Base-by-base conservation (phyloP, 1,140 invertebrate genomes). In the Cydia strobilella region DNA sequence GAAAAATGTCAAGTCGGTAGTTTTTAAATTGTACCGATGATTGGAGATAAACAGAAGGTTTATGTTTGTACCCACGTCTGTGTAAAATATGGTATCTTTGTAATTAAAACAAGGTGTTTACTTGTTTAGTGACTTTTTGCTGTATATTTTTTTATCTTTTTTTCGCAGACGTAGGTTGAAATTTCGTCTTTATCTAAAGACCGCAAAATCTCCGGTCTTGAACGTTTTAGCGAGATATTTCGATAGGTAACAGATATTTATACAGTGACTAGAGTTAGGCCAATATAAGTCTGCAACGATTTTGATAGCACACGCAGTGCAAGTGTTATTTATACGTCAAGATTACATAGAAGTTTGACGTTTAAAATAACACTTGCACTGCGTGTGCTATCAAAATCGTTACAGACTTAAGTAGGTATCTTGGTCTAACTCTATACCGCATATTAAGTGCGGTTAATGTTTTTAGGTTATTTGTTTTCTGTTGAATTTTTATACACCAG, bases 21-120 rank as follows among this genome's bases (percentile, higher is more conserved):
- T 75, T 76, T 76, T 77, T 78, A 78, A 81, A 80, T 76, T 20
- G 78, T 18, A 35, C 65, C 18, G 65, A 69, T 69, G 27, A 69
- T 59, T 7, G 54, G 54, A 59, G 54, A 59, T 59, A 59, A 59
- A 23, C 54, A 12, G n/a, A 59, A 51, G 48, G 54, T 59, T 59
- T 59, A 59, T 59, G 20, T 59, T 23, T 59, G 20, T 59, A 23
- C 20, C 54, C 20, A 23, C 54, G 18, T 59, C 13, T 51, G 7
- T 59, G 12, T 59, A 59, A 59, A 59, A 59, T 59, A 59, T 59
- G 20, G 18, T 23, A 23, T 59, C 7, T 59, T 23, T 2, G 2
- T 59, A 23, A 12, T 59, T 23, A 59, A 59, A 23, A 59, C 54
- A 59, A 23, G 20, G 18, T 59, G 54, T 23, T 59, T 59, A 51